These are phyloP conservation scores for Pagetopsis macropterus DNA, from an alignment of 2,797 vertebrate genomes.

Conservation along the genomic window DNA sequence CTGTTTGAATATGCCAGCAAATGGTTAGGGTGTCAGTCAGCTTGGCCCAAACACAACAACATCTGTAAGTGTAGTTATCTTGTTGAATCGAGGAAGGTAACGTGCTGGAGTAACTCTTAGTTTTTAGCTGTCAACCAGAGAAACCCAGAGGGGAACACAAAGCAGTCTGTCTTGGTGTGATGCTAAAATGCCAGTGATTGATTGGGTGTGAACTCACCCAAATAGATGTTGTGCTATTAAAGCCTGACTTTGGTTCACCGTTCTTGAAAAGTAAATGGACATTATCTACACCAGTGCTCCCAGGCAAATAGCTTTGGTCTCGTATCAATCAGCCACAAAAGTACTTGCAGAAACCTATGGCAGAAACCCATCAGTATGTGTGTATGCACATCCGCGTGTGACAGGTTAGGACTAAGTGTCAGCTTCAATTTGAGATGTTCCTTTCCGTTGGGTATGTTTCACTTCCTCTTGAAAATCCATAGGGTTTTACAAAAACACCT, in stretches of 20 bases:
- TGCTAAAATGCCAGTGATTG: background rate
- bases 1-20: background rate
- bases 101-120: too few relatives aligned
- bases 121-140: background rate
- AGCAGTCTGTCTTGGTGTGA: background rate
- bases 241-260: background rate
- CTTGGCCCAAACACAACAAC: background rate
- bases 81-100: background rate
- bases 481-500: constrained; percentile 23
- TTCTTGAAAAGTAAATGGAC: constrained; percentile 1
- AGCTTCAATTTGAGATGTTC: background rate
- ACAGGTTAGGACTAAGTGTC: background rate
- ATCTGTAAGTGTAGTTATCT: background rate
- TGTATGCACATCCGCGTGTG: background rate
- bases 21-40: background rate
- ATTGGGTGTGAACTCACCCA: background rate
- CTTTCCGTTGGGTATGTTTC: background rate
- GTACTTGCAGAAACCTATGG: constrained; percentile 7
- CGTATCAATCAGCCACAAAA: background rate
- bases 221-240: background rate
- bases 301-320: background rate
- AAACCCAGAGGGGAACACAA: background rate
- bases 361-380: constrained; percentile 13
- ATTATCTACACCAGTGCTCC: background rate
- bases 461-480: constrained; percentile 5